Evolutionary conservation across 2,797 vertebrate species (phyloP).

Genomic region (Mormyrus proboscirostris): DNA sequence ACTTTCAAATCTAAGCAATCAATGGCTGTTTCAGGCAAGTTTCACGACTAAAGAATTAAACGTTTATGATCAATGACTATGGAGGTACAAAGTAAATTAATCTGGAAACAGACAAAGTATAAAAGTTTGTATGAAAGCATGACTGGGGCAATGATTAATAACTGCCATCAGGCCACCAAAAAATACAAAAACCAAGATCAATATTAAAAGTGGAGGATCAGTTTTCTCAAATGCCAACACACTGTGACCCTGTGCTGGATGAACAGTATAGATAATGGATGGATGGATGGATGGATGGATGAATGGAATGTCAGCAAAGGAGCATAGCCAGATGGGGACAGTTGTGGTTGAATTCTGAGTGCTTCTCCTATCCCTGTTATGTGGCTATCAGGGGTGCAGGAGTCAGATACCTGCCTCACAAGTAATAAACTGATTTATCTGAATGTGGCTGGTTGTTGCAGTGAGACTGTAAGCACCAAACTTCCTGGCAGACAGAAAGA

Average conservation of each 20-base stretch:
- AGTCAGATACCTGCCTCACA: not conserved
- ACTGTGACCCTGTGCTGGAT: not conserved
- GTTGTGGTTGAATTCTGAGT: not conserved
- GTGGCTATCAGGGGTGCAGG: not conserved
- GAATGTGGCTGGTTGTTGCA: not conserved
- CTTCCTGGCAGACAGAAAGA: not conserved
- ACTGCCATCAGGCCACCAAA: not conserved
- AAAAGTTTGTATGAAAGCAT: not conserved
- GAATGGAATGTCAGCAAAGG: not conserved
- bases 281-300: not conserved
- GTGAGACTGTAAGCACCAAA: not conserved
- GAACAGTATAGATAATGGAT: not conserved
- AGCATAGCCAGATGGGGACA: not conserved
- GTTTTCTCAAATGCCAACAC: not conserved
- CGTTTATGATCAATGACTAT: not conserved
- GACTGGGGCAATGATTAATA: not conserved
- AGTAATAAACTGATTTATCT: not conserved
- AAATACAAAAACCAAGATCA: not conserved
- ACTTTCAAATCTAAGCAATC: not conserved
- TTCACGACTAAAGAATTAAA: not conserved
- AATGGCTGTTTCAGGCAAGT: not conserved
- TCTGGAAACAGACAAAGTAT: not conserved
- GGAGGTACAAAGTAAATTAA: not conserved
- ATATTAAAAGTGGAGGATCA: not conserved
- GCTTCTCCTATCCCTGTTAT: too few species aligned